Percentiles rank a stretch among this genome's conserved stretches.
These are phyloP conservation scores for Tretioscincus oriximinensis DNA, from an alignment of 2,113 vertebrate genomes.

Conservation along the genomic window DNA sequence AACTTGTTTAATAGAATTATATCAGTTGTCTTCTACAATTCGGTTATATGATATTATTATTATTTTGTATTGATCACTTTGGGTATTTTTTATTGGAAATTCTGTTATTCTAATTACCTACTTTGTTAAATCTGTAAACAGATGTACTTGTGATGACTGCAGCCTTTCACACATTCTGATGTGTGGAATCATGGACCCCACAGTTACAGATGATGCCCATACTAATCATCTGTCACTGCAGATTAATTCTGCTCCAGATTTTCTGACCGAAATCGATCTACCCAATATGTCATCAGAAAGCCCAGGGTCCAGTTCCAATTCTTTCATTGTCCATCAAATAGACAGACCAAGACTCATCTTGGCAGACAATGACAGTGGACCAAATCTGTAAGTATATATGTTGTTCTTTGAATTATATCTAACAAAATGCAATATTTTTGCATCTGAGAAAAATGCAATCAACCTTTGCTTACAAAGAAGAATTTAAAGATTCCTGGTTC, in stretches of 20 bases:
- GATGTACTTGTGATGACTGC: slow-evolving; percentile 98
- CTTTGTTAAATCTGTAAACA: slow-evolving; percentile 63
- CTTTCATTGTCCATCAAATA: slow-evolving; percentile 86
- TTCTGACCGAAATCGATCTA: slow-evolving; percentile 86
- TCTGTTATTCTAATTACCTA: neutral
- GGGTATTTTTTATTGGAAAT: neutral
- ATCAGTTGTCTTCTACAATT: neutral
- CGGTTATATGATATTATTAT: too few relatives aligned
- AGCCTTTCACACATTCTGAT: slow-evolving; percentile 98
- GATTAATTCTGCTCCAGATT: slow-evolving; percentile 84
- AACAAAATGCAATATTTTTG: neutral
- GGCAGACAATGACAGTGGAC: slow-evolving; percentile 76
- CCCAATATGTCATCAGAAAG: slow-evolving; percentile 95
- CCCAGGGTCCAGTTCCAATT: slow-evolving; percentile 89
- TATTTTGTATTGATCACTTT: too few relatives aligned
- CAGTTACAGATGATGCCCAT: slow-evolving; percentile 88
- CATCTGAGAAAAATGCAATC: neutral
- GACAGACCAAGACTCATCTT: slow-evolving; percentile 82
- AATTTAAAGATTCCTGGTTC: neutral
- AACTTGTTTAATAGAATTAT: slow-evolving; percentile 28
- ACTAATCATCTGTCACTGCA: slow-evolving; percentile 87
- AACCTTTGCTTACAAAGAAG: neutral
- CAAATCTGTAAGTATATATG: slow-evolving; percentile 84
- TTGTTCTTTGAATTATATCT: neutral
- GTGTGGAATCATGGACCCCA: slow-evolving; percentile 96